These are phyloP conservation scores for Drosophila greeni DNA, from an alignment of 2,888 invertebrate species.

Conservation along the genomic window DNA sequence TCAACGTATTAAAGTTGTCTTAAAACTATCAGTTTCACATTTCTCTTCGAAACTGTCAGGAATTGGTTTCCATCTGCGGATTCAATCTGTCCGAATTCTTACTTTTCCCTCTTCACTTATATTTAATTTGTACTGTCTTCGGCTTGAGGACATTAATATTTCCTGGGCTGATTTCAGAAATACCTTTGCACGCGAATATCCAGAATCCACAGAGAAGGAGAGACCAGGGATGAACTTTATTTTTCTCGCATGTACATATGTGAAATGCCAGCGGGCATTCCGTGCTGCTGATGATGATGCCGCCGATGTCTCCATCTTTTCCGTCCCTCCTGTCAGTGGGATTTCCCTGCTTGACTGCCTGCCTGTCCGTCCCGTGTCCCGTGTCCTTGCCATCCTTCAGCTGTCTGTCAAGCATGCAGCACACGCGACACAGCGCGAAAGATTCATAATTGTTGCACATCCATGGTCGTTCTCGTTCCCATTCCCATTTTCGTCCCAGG, in stretches of 20 bases:
- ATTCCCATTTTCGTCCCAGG: conserved; percentile 34
- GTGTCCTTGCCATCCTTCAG: conserved; percentile 55
- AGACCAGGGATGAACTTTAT: conserved; percentile 17
- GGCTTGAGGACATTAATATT: conserved; percentile 22
- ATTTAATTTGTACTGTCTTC: conserved; percentile 21
- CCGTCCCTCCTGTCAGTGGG: conserved; percentile 26
- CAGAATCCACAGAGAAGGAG: conserved; percentile 6
- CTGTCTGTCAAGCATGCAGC: conserved; percentile 59
- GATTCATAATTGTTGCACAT: conserved; percentile 62
- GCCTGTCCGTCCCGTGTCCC: conserved; percentile 28
- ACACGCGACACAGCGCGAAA: conserved; percentile 53
- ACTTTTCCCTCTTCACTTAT: conserved; percentile 3
- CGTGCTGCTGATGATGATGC: conserved; percentile 16
- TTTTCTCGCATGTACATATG: conserved; percentile 29
- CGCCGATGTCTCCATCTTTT: conserved; percentile 56
- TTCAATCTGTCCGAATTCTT: not conserved
- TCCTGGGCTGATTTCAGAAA: conserved; percentile 18
- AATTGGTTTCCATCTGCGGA: not conserved
- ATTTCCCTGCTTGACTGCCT: conserved; percentile 37
- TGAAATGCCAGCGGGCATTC: conserved; percentile 50
- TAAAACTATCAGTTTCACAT: not conserved
- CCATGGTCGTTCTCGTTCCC: conserved; percentile 23
- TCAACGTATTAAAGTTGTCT: too few species aligned
- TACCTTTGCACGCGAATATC: conserved; percentile 21
- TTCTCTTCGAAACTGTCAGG: not conserved